Evolutionary conservation across 2,113 vertebrate species (phyloP).

Genomic region (Ahaetulla prasina): DNA sequence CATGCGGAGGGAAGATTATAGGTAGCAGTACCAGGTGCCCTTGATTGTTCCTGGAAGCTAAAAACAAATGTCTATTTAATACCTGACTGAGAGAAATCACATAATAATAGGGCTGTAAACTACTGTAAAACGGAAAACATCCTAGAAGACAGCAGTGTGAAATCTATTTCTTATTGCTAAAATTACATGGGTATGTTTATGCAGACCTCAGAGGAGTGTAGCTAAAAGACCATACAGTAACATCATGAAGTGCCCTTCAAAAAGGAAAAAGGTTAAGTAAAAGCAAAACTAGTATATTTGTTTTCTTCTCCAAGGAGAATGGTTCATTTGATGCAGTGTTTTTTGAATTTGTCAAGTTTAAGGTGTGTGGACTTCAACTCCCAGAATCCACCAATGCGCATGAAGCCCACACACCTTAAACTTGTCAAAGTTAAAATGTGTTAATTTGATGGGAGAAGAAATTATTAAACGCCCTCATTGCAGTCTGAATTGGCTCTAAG

Average conservation of each 20-base stretch:
- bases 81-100: neutral
- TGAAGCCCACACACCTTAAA: neutral
- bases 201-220: neutral
- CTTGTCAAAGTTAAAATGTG: neutral
- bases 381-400: neutral
- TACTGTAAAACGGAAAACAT: neutral
- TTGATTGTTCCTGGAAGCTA: neutral
- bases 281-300: neutral
- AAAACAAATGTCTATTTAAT: neutral
- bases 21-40: neutral
- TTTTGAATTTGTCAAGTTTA: neutral
- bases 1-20: neutral
- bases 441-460: neutral
- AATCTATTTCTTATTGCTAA: neutral
- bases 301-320: neutral
- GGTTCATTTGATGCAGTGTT: neutral
- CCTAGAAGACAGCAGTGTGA: neutral
- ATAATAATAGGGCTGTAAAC: neutral
- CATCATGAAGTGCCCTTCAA: neutral
- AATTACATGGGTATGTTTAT: neutral
- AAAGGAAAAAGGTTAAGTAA: neutral
- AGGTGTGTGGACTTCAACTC: neutral
- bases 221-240: neutral
- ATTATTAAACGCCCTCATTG: neutral
- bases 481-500: neutral